Base-by-base conservation (phyloP, 1,140 invertebrate genomes). In the Metaphire vulgaris region DNA sequence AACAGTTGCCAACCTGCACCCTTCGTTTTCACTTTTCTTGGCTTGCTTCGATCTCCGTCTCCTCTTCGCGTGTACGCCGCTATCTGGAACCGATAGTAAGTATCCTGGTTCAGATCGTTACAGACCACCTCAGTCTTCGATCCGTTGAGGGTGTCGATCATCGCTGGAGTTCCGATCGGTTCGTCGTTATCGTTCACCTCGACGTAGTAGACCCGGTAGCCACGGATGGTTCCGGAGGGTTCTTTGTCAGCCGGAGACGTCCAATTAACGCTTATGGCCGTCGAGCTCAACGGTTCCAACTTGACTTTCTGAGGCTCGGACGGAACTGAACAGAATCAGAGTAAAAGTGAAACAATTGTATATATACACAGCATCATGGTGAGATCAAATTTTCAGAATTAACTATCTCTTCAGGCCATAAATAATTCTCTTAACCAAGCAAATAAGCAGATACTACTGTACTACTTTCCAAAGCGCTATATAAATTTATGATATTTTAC, bases 181-280 rank as follows among this genome's bases (percentile, higher is more conserved):
- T 93, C 88, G 80, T 89, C 91, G 82, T 92, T 92, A 6, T 91
- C 91, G 28, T 93, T 91, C 82, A 93, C 91, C 82, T 91, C 90
- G 14, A 93, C 89, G 89, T 97, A 96, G 84, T 97, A 93, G 71
- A 99, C 93, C 82, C 97, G 95, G 86, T 98, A 99, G 1, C 95
- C 96, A 41, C 95, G 90, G 79, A 98, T 97, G 71, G 97, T 91
- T n/a, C 96, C 96, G 86, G 97, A 95, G 77, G 92, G 91, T 80
- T 97, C 94, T 82, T 94, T 93, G 77, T 92, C 90, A 72, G 89
- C 88, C 0, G 96, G 96, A 0, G 93, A 92, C 82, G 92, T 91
- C 96, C 96, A 98, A 69, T 91, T 89, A 12, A 98, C 94, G 81
- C 91, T 90, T 79, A 98, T 92, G 2, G 94, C 91, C 0, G 95